These are phyloP conservation scores for Sebastolobus altivelis DNA, from an alignment of 2,797 vertebrate genomes.

Conservation along the genomic window DNA sequence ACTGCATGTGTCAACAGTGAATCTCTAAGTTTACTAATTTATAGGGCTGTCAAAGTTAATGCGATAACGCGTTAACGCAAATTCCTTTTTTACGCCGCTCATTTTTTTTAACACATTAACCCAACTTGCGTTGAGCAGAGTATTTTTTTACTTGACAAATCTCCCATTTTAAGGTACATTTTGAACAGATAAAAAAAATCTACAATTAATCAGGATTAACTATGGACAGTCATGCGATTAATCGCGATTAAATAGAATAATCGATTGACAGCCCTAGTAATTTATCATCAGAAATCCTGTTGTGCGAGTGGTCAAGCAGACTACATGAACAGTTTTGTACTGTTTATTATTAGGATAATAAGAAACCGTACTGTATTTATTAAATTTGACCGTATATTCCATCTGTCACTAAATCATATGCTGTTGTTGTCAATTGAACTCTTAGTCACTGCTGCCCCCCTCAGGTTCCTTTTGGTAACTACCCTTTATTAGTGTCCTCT, in stretches of 20 bases:
- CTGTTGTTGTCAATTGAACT: neutral
- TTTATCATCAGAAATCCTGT: neutral
- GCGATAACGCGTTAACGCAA: too few relatives aligned
- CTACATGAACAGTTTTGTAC: neutral
- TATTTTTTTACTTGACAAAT: too few relatives aligned
- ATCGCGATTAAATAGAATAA: too few relatives aligned
- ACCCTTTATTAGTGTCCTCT: neutral
- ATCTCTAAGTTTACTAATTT: neutral
- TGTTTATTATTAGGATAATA: neutral
- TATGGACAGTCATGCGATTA: too few relatives aligned
- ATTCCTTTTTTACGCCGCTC: too few relatives aligned
- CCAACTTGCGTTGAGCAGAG: too few relatives aligned
- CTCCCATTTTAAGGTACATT: too few relatives aligned
- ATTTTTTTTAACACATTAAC: too few relatives aligned
- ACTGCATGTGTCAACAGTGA: neutral
- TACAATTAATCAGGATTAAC: too few relatives aligned
- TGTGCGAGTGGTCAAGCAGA: neutral
- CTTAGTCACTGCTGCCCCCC: slow-evolving; percentile 74
- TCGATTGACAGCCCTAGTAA: too few relatives aligned
- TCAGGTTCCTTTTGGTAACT: slow-evolving; percentile 59
- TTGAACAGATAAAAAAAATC: too few relatives aligned
- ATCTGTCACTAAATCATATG: neutral
- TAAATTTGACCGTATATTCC: neutral
- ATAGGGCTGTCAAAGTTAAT: too few relatives aligned
- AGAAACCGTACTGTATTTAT: slow-evolving; percentile 1